Conservation (phyloP, 2,113 vertebrate species). For the Nymphicus hollandicus region DNA sequence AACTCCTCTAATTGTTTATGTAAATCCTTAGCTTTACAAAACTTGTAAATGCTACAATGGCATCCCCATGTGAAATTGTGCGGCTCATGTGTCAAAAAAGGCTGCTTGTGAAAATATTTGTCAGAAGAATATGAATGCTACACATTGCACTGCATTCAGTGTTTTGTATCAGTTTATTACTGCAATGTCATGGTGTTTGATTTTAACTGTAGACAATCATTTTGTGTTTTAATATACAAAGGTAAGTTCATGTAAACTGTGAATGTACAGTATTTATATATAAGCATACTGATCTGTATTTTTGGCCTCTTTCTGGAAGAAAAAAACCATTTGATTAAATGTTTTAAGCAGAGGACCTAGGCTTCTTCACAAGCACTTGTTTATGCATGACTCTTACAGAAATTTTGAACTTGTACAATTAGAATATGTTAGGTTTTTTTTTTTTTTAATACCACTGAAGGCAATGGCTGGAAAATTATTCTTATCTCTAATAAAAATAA, state of each 20-base stretch:
- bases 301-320: neutral
- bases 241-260: conserved; percentile 74
- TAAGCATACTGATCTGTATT: neutral
- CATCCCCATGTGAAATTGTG: conserved; percentile 81
- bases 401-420: neutral
- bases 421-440: neutral
- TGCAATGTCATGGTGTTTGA: conserved; percentile 70
- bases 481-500: neutral
- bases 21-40: conserved; percentile 72
- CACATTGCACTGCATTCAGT: conserved; percentile 74
- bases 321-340: neutral
- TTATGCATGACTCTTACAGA: neutral
- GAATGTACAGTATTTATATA: conserved; percentile 49
- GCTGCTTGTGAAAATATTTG: conserved; percentile 76
- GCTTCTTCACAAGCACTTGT: neutral
- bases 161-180: conserved; percentile 65
- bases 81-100: conserved; percentile 80
- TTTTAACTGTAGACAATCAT: conserved; percentile 70
- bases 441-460: neutral
- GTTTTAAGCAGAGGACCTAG: neutral
- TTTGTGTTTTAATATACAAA: conserved; percentile 69
- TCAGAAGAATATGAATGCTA: conserved; percentile 73
- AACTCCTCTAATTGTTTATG: conserved; percentile 68
- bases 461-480: neutral
- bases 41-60: conserved; percentile 68